A percentile compares a stretch with the other conserved stretches of the same genome.
Conservation (phyloP, 2,113 vertebrate species). For the Diadophis punctatus region DNA sequence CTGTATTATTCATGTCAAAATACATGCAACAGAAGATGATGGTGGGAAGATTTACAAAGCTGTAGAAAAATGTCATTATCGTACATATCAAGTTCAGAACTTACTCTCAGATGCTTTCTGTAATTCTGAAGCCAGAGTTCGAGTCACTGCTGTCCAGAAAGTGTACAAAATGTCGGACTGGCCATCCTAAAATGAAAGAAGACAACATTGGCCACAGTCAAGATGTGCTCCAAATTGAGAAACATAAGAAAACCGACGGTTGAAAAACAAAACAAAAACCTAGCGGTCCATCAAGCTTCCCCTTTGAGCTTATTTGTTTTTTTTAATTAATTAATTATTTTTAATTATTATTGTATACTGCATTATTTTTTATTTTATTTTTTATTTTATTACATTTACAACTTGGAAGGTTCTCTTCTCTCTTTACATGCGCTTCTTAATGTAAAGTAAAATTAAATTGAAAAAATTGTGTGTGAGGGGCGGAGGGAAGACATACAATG, state of each 20-base stretch:
- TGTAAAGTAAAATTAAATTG: not conserved
- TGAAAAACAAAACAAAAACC: no score
- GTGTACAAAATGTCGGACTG: constrained; percentile 88
- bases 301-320: not conserved
- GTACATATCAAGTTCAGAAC: constrained; percentile 44
- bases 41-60: not conserved
- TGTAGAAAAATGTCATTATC: not conserved
- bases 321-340: not conserved
- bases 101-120: constrained; percentile 87
- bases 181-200: constrained; percentile 77
- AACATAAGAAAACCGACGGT: not conserved
- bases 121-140: constrained; percentile 84
- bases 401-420: not conserved
- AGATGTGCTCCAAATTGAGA: not conserved
- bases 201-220: constrained; percentile 12
- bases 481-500: no score
- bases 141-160: constrained; percentile 91
- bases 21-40: no score
- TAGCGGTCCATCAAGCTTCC: not conserved
- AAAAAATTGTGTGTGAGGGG: no score
- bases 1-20: not conserved
- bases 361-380: no score
- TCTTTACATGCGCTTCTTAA: no score
- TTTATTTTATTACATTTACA: no score
- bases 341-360: not conserved